Conservation (phyloP, 2,113 vertebrate species). For the Felis chaus region DNA sequence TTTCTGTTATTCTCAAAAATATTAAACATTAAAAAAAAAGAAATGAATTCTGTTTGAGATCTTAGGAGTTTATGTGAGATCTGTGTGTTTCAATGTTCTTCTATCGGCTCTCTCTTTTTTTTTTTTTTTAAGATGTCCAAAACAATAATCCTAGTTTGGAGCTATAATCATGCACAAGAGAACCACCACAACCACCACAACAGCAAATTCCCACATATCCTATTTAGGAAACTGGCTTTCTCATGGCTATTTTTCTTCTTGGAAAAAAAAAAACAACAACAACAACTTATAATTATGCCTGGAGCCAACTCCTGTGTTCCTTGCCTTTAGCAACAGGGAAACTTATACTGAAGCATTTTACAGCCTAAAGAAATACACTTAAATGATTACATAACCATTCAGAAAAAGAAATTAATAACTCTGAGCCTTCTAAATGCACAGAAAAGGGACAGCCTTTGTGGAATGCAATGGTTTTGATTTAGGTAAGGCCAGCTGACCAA, state of each 20-base stretch:
- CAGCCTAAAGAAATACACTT: constrained; percentile 31
- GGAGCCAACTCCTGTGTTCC: constrained; percentile 54
- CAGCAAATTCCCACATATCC: not conserved
- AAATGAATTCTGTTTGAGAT: constrained; percentile 22
- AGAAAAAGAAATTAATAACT: constrained; percentile 46
- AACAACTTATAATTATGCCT: constrained; percentile 38
- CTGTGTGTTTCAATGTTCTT: not conserved
- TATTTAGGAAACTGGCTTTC: constrained; percentile 57
- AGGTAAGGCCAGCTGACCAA: not conserved
- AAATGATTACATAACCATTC: constrained; percentile 56
- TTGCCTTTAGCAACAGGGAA: constrained; percentile 52
- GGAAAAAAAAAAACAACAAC: not conserved
- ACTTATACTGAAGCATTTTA: constrained; percentile 48
- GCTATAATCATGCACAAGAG: not conserved
- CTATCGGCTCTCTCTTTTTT: not conserved
- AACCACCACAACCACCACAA: not conserved
- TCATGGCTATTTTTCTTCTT: constrained; percentile 61
- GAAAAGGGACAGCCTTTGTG: not conserved
- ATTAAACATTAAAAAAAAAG: not conserved
- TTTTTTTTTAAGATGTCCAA: constrained; percentile 19
- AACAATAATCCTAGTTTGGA: constrained; percentile 46
- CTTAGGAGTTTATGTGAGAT: constrained; percentile 7
- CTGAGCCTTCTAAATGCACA: constrained; percentile 45
- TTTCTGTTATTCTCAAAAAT: too few species aligned
- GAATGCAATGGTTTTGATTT: constrained; percentile 45